A percentile compares a stretch with the other conserved stretches of the same genome.
phyloP scores from a whole-genome alignment of 1,140 invertebrate species.

The Dryas iulia region DNA sequence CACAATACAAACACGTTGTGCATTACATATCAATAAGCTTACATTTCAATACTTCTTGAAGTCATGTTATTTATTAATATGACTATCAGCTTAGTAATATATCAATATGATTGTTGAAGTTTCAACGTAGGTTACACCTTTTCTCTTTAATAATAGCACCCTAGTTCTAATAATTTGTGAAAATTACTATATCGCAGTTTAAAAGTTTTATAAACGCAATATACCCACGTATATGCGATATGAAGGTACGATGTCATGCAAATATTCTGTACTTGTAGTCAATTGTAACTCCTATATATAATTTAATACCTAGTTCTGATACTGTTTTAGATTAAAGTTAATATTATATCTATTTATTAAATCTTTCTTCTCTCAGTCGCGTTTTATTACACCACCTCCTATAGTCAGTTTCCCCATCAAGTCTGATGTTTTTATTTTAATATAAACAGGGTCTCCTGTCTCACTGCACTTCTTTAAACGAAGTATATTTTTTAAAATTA shows the following conservation, averaged over 20 bases:
- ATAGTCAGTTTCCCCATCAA: not conserved
- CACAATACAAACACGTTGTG: conserved; percentile 45
- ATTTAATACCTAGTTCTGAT: conserved; percentile 66
- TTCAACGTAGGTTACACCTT: conserved; percentile 4
- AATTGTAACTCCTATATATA: conserved; percentile 63
- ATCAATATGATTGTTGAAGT: conserved; percentile 26
- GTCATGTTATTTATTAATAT: conserved; percentile 7
- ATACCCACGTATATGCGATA: not conserved
- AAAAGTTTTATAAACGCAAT: not conserved
- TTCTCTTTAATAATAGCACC: conserved; percentile 52
- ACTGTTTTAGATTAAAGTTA: conserved; percentile 74
- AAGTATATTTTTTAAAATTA: too few relatives aligned
- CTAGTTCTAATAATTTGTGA: conserved; percentile 45
- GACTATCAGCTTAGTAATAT: conserved; percentile 23
- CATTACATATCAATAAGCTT: conserved; percentile 61
- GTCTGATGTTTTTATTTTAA: too few relatives aligned
- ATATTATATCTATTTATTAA: conserved; percentile 77
- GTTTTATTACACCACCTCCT: conserved; percentile 32
- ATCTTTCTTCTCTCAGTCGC: conserved; percentile 72
- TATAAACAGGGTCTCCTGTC: too few relatives aligned
- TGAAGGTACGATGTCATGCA: conserved; percentile 24
- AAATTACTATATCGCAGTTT: conserved; percentile 24
- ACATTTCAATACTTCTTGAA: conserved; percentile 13
- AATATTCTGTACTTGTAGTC: conserved; percentile 54
- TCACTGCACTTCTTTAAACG: too few relatives aligned